Evolutionary conservation across 2,797 vertebrate species (phyloP).

Genomic region (Pantherophis vulpinus): DNA sequence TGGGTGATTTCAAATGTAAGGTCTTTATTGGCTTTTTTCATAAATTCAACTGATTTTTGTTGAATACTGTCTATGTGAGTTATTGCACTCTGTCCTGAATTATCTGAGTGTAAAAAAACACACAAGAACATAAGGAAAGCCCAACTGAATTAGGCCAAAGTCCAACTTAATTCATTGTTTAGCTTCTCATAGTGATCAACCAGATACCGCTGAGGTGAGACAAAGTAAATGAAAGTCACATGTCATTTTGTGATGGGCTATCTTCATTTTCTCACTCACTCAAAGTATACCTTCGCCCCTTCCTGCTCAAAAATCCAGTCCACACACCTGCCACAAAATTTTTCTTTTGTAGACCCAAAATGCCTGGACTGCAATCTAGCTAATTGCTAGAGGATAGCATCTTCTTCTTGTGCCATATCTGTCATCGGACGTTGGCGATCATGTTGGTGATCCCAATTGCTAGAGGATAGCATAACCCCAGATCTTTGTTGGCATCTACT

Average conservation of each 20-base stretch:
- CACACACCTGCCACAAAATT: background rate
- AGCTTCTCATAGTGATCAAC: background rate
- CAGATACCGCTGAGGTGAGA: background rate
- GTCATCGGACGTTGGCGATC: too few species aligned
- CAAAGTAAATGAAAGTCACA: background rate
- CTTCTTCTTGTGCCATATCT: too few species aligned
- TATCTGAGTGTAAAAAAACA: slow-evolving; percentile 72
- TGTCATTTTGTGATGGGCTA: background rate
- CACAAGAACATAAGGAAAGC: background rate
- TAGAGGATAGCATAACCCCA: background rate
- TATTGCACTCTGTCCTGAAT: slow-evolving; percentile 76
- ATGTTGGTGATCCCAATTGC: too few species aligned
- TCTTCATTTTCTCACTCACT: background rate
- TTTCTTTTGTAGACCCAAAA: background rate
- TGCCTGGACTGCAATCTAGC: background rate
- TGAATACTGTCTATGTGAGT: slow-evolving; percentile 67
- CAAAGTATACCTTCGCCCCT: background rate
- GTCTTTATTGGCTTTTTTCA: slow-evolving; percentile 47
- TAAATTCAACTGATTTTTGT: slow-evolving; percentile 52
- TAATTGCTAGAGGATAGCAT: background rate
- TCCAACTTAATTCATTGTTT: background rate
- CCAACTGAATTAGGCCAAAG: background rate
- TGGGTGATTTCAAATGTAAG: slow-evolving; percentile 62
- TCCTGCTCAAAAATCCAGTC: background rate
- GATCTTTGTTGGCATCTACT: background rate